These are phyloP conservation scores for Lepas anatifera DNA, from an alignment of 2,888 invertebrate species.

Conservation along the genomic window DNA sequence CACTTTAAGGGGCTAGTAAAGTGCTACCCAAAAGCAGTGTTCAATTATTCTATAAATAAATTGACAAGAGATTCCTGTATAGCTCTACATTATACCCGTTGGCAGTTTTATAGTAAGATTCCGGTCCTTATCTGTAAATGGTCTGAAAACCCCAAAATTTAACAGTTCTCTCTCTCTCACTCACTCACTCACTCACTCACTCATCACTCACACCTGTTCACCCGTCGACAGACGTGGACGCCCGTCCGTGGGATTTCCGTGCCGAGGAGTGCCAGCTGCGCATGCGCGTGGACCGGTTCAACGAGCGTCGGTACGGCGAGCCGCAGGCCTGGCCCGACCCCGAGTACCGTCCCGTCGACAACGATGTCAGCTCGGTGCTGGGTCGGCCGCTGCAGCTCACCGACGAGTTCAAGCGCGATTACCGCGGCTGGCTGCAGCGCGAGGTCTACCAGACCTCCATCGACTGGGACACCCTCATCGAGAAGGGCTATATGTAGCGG, in stretches of 20 bases:
- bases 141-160: no score
- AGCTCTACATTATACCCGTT: no score
- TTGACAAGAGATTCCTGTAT: no score
- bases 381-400: constrained; percentile 68
- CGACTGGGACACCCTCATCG: constrained; percentile 45
- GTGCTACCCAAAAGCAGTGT: no score
- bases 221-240: constrained; percentile 80
- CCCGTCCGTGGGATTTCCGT: constrained; percentile 94
- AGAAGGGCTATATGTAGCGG: neutral
- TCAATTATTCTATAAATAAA: no score
- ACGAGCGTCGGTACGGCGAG: constrained; percentile 72
- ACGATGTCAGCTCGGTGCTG: constrained; percentile 66
- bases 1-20: no score
- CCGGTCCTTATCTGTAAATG: no score
- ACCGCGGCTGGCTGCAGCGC: constrained; percentile 88
- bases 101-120: no score
- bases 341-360: constrained; percentile 55
- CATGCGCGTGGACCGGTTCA: constrained; percentile 89
- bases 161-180: no score
- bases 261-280: constrained; percentile 92
- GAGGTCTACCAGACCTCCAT: constrained; percentile 76
- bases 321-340: constrained; percentile 34
- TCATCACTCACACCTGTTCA: no score
- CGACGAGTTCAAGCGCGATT: constrained; percentile 83
- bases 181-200: no score